Evolutionary conservation across 2,888 invertebrate species (phyloP).

Genomic region (Brachypalpus laphriformis): DNA sequence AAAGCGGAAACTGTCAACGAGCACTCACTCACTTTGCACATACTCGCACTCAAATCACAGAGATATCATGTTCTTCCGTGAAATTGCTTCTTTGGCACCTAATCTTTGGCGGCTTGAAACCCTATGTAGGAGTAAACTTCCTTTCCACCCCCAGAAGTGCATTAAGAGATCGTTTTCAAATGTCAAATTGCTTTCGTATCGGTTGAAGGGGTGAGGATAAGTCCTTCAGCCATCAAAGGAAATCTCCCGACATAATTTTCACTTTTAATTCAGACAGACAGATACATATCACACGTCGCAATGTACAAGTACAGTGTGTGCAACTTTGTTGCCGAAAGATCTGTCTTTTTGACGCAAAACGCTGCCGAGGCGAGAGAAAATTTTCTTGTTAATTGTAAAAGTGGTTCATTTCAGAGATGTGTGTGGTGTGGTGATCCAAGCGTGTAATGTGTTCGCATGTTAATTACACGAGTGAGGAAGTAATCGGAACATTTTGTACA

Average conservation of each 20-base stretch:
- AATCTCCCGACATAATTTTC: conserved; percentile 45
- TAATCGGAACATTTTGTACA: conserved; percentile 16
- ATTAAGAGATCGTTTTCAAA: conserved; percentile 51
- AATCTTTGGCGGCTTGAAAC: conserved; percentile 24
- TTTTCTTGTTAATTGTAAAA: conserved; percentile 55
- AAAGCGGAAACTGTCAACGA: conserved; percentile 60
- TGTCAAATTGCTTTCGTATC: conserved; percentile 32
- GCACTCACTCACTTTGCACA: conserved; percentile 7
- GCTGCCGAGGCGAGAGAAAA: background rate
- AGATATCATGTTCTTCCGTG: conserved; percentile 40
- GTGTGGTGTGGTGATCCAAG: conserved; percentile 17
- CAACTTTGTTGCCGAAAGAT: conserved; percentile 49
- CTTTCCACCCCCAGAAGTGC: conserved; percentile 21
- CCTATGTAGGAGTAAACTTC: conserved; percentile 35
- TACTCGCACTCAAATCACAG: conserved; percentile 7
- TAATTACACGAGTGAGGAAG: conserved; percentile 37
- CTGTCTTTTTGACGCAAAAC: background rate
- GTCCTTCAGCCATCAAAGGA: conserved; percentile 60
- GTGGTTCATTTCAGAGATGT: conserved; percentile 24
- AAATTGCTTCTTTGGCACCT: conserved; percentile 48
- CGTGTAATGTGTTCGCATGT: conserved; percentile 37
- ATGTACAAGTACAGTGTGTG: conserved; percentile 9
- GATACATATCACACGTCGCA: conserved; percentile 27
- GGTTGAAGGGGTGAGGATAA: background rate
- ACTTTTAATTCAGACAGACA: conserved; percentile 55